These are phyloP conservation scores for Idris sp. DNA, from an alignment of 1,140 invertebrate species.

Conservation along the genomic window DNA sequence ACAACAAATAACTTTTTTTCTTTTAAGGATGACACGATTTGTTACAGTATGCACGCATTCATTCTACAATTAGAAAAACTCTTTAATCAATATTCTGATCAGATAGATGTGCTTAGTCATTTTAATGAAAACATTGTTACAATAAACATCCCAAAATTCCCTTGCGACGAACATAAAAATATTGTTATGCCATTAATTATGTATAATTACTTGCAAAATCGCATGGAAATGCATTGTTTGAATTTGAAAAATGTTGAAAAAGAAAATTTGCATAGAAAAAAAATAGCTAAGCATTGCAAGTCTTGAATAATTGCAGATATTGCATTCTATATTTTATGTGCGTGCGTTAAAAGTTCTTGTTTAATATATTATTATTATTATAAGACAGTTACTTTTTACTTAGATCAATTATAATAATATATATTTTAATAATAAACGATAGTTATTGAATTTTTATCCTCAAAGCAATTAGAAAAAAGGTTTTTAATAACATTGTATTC, in stretches of 20 bases:
- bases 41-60: too few species aligned
- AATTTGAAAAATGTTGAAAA: constrained; percentile 1
- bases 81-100: background rate
- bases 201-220: constrained; percentile 11
- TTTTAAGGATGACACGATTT: too few species aligned
- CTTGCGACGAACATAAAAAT: constrained; percentile 14
- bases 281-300: constrained; percentile 10
- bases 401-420: too few species aligned
- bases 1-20: background rate
- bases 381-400: too few species aligned
- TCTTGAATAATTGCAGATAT: too few species aligned
- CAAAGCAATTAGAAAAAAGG: too few species aligned
- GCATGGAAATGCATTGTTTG: constrained; percentile 1
- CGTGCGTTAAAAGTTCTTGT: too few species aligned
- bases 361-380: too few species aligned
- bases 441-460: too few species aligned
- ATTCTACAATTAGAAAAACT: constrained; percentile 7
- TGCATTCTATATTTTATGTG: too few species aligned
- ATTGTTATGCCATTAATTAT: constrained; percentile 3
- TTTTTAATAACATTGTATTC: too few species aligned
- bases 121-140: constrained; percentile 6
- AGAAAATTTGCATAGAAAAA: constrained; percentile 14
- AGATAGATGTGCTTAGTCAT: background rate
- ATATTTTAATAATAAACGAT: too few species aligned
- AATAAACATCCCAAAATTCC: constrained; percentile 11